These are phyloP conservation scores for Perccottus glenii DNA, from an alignment of 2,113 vertebrate species.

Conservation along the genomic window DNA sequence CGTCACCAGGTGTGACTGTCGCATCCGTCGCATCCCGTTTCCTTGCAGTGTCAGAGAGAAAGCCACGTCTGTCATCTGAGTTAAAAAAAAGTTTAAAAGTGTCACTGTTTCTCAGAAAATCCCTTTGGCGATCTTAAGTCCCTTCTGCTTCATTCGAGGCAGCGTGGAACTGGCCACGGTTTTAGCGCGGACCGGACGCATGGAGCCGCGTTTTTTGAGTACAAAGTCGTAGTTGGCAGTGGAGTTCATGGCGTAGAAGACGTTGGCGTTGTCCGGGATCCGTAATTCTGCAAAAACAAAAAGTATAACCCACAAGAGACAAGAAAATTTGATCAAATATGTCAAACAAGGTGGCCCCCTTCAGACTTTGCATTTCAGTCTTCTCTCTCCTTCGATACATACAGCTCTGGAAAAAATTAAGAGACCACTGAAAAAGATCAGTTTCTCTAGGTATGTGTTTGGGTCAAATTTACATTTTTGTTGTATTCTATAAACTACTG, in stretches of 20 bases:
- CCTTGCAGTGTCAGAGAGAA: too few relatives aligned
- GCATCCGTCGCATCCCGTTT: too few relatives aligned
- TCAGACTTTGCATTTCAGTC: too few relatives aligned
- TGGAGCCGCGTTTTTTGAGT: constrained; percentile 88
- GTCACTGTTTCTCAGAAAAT: constrained; percentile 87
- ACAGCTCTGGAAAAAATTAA: too few relatives aligned
- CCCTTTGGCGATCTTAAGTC: constrained; percentile 96
- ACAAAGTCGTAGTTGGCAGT: constrained; percentile 97
- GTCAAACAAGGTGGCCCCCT: too few relatives aligned
- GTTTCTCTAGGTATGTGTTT: too few relatives aligned
- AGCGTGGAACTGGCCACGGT: constrained; percentile 93
- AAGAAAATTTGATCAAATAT: not conserved
- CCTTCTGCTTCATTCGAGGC: constrained; percentile 97
- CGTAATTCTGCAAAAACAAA: constrained; percentile 83
- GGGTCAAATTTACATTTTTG: too few relatives aligned
- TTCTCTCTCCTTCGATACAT: too few relatives aligned
- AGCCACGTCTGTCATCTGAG: too few relatives aligned
- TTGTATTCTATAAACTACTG: too few relatives aligned
- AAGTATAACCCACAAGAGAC: not conserved
- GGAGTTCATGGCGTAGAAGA: constrained; percentile 99
- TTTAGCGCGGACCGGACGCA: constrained; percentile 86
- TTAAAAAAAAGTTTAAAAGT: not conserved
- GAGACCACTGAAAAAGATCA: too few relatives aligned
- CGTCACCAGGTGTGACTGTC: too few relatives aligned
- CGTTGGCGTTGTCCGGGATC: constrained; percentile 96